Base-by-base conservation (phyloP, 2,113 vertebrate species). In the Megaceryle torquata region DNA sequence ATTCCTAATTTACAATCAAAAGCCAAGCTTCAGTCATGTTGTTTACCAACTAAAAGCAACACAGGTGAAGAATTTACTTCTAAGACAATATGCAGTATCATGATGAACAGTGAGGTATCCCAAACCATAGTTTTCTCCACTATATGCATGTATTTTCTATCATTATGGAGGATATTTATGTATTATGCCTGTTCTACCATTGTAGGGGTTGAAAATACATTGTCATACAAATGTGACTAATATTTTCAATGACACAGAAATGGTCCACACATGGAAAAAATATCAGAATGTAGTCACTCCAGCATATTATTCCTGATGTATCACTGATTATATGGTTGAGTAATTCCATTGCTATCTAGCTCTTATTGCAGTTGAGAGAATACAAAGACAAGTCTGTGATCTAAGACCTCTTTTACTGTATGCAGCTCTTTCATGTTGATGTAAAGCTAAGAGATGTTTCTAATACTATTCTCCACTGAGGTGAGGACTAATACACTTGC, bases 261-360 rank as follows among this genome's bases (percentile, higher is more conserved):
- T 11, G 74, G 51, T 72, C 53, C 51, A 88, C 9, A 56, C 2
- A 46, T 5, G 44, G 59, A n/a, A 64, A 39, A 64, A 53, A 21
- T 50, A 50, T 37, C 37, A 24, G 53, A 95, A 81, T n/a, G 72
- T 77, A 82, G 16, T 71, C 83, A 61, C 33, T 64, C 24, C 19
- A 25, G 35, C 51, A 39, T 80, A 28, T 67, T 56, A 46, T 57
- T 59, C 87, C 39, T 26, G 46, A 63, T 39, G 16, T 74, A 78
- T 61, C 15, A 43, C 29, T 8, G 37, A 20, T 63, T 22, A 41
- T 4, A 77, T 1, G 3, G n/a, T 16, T 0, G 0, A 79, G 13
- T 41, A 46, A 81, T 69, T 77, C 35, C 39, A 69, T 7, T 60
- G 11, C n/a, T 35, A 72, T 15, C 9, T 65, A 77, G 35, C 16